Evolutionary conservation across 2,113 vertebrate species (phyloP).

Genomic region (Hepsetus odoe): DNA sequence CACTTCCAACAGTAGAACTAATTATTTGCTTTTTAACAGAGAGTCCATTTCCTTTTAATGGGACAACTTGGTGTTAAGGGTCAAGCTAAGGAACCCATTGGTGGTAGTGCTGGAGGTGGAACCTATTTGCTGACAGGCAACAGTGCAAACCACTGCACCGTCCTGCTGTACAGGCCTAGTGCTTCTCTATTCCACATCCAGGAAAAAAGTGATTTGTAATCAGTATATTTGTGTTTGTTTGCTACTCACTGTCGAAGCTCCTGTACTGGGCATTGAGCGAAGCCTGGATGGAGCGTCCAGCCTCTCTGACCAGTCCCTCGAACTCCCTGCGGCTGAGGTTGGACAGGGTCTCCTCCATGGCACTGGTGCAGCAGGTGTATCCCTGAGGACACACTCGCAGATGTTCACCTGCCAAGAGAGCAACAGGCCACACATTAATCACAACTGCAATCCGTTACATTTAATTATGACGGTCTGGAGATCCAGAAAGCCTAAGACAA

Average conservation of each 20-base stretch:
- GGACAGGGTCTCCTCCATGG: constrained; percentile 92
- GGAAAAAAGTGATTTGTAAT: neutral
- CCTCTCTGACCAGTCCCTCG: constrained; percentile 82
- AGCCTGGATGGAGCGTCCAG: constrained; percentile 79
- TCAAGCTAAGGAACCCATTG: no score
- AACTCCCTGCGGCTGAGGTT: constrained; percentile 85
- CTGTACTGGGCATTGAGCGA: constrained; percentile 82
- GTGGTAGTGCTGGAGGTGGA: no score
- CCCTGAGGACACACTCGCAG: constrained; percentile 94
- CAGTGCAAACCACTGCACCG: no score
- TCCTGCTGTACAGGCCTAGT: no score
- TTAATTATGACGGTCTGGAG: neutral
- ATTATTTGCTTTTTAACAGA: no score
- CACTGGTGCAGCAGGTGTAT: constrained; percentile 95
- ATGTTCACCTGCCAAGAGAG: constrained; percentile 85
- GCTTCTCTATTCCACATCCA: neutral
- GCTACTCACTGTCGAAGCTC: constrained; percentile 83
- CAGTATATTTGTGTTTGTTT: neutral
- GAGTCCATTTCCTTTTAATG: no score
- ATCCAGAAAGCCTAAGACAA: neutral
- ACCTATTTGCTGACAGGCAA: no score
- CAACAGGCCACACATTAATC: constrained; percentile 23
- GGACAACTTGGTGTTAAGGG: no score
- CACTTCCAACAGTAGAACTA: no score
- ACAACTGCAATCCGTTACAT: neutral